Evolutionary conservation across 2,797 vertebrate genomes (phyloP).

Genomic region (Micrastur ruficollis): DNA sequence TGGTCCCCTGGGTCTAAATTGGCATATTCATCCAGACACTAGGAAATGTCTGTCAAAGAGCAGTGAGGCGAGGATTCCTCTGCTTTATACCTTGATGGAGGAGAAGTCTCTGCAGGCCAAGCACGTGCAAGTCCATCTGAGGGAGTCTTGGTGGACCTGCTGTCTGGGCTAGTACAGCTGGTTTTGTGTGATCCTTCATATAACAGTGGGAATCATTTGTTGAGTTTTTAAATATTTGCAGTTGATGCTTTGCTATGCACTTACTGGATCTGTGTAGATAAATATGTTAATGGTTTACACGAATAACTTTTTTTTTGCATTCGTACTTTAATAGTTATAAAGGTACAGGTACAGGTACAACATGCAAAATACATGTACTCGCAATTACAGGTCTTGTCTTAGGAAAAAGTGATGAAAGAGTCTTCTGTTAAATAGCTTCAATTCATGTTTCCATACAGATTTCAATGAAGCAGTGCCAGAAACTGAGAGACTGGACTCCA

Average conservation of each 20-base stretch:
- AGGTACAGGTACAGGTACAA: background rate
- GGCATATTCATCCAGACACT: background rate
- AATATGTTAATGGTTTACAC: background rate
- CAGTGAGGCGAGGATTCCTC: background rate
- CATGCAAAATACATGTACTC: background rate
- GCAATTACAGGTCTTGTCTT: background rate
- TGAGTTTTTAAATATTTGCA: background rate
- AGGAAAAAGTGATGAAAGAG: background rate
- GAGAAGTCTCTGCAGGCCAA: background rate
- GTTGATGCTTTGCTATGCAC: background rate
- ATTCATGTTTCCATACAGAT: constrained; percentile 50
- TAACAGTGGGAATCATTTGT: background rate
- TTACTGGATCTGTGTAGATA: background rate
- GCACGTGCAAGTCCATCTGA: background rate
- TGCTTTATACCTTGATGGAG: background rate
- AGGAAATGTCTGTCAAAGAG: background rate
- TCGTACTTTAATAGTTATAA: background rate
- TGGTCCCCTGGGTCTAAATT: background rate
- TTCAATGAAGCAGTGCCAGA: constrained; percentile 80
- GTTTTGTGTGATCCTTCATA: background rate
- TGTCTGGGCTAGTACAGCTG: background rate
- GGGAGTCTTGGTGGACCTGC: background rate
- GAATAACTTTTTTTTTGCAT: background rate
- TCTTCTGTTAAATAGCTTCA: background rate
- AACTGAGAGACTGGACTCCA: constrained; percentile 80